phyloP scores from a whole-genome alignment of 2,888 invertebrate species.

The Watsonalla cultraria region DNA sequence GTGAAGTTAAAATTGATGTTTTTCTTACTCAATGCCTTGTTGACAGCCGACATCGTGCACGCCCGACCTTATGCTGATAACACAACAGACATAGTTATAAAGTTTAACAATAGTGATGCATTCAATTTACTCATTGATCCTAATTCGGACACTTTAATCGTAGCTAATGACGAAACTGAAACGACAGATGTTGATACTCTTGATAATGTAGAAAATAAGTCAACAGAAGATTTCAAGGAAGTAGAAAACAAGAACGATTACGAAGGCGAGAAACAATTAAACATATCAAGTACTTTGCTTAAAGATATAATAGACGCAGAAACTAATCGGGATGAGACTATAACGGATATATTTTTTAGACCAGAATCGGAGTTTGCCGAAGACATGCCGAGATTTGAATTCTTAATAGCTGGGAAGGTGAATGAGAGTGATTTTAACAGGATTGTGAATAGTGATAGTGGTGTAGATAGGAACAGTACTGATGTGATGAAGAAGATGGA shows the following conservation, averaged over 20 bases:
- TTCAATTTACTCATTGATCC: conserved; percentile 60
- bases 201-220: conserved; percentile 1
- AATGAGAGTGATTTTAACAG: conserved; percentile 54
- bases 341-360: conserved; percentile 65
- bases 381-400: conserved; percentile 63
- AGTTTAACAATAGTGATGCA: conserved; percentile 50
- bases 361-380: conserved; percentile 56
- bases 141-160: conserved; percentile 64
- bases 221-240: conserved; percentile 8
- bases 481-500: conserved; percentile 62
- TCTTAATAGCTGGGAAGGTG: conserved; percentile 60
- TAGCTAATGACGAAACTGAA: conserved; percentile 47
- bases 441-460: conserved; percentile 39
- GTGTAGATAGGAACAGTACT: conserved; percentile 49
- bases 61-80: conserved; percentile 58
- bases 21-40: conserved; percentile 56
- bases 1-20: conserved; percentile 73
- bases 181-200: not conserved
- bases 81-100: conserved; percentile 46
- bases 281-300: conserved; percentile 67
- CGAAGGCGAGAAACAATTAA: conserved; percentile 38
- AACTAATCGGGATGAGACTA: conserved; percentile 65
- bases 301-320: conserved; percentile 72
- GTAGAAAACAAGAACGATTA: conserved; percentile 1
- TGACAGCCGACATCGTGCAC: conserved; percentile 60